Conservation (phyloP, 2,888 invertebrate species). For the Caenorhabditis sp. region DNA sequence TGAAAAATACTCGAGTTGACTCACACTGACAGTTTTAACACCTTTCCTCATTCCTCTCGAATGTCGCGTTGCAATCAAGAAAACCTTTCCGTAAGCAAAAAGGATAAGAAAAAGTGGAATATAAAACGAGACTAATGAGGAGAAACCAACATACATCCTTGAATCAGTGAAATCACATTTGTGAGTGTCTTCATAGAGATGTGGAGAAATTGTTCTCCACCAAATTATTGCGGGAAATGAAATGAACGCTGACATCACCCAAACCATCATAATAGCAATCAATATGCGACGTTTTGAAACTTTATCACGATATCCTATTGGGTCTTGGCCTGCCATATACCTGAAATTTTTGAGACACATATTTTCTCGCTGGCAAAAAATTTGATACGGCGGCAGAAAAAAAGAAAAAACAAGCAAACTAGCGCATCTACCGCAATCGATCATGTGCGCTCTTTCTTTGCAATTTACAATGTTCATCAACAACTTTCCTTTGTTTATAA, state of each 20-base stretch:
- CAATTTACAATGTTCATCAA: too few relatives aligned
- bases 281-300: slow-evolving; percentile 89
- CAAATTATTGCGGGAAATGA: slow-evolving; percentile 92
- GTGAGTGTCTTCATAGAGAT: slow-evolving; percentile 54
- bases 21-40: slow-evolving; percentile 62
- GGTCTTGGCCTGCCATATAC: slow-evolving; percentile 98
- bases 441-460: too few relatives aligned
- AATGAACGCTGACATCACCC: slow-evolving; percentile 94
- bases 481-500: too few relatives aligned
- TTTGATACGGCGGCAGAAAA: too few relatives aligned
- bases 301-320: slow-evolving; percentile 92
- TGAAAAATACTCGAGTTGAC: neutral
- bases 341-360: slow-evolving; percentile 24
- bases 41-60: slow-evolving; percentile 60
- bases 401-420: too few relatives aligned
- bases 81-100: slow-evolving; percentile 89
- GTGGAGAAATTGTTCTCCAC: slow-evolving; percentile 75
- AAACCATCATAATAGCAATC: slow-evolving; percentile 88
- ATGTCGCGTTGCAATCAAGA: slow-evolving; percentile 68
- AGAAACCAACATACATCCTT: slow-evolving; percentile 92
- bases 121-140: slow-evolving; percentile 96
- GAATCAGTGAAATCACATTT: slow-evolving; percentile 93
- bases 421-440: too few relatives aligned
- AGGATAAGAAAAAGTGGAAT: slow-evolving; percentile 95
- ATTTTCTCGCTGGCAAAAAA: too few relatives aligned